Evolutionary conservation across 1,140 invertebrate species (phyloP).

Genomic region (Plectrocnemia conspersa): DNA sequence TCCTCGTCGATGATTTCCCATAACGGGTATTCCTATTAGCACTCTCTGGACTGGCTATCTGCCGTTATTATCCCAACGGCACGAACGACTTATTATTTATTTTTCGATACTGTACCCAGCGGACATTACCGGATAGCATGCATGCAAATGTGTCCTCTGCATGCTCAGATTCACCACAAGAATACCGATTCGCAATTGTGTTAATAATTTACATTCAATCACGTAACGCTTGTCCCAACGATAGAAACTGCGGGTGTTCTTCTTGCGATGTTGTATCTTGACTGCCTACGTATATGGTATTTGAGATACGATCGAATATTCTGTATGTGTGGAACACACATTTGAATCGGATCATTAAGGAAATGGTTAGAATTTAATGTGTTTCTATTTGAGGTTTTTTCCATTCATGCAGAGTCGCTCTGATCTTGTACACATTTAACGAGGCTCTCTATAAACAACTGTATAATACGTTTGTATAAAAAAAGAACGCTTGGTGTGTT

Average conservation of each 20-base stretch:
- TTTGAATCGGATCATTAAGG: too few relatives aligned
- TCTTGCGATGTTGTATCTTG: neutral
- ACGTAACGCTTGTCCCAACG: too few relatives aligned
- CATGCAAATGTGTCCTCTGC: neutral
- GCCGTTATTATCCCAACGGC: constrained; percentile 7
- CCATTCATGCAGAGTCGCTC: too few relatives aligned
- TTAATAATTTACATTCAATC: constrained; percentile 7
- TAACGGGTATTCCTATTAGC: neutral
- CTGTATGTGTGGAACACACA: too few relatives aligned
- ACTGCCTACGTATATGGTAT: neutral
- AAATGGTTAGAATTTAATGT: too few relatives aligned
- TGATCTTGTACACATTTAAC: too few relatives aligned
- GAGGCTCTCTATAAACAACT: too few relatives aligned
- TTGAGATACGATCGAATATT: too few relatives aligned
- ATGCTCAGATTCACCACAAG: neutral
- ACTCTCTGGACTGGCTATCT: neutral
- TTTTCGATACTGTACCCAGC: neutral
- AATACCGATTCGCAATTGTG: constrained; percentile 3
- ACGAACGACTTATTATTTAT: neutral
- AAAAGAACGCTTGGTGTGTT: too few relatives aligned
- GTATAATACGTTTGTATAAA: too few relatives aligned
- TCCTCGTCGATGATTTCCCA: too few relatives aligned
- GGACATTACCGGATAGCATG: neutral
- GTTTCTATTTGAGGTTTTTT: too few relatives aligned
- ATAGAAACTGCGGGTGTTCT: neutral